Percentiles rank a stretch among this genome's conserved stretches.
Evolutionary conservation across 2,888 invertebrate species (phyloP).

Genomic region (Meteorus cinctellus): DNA sequence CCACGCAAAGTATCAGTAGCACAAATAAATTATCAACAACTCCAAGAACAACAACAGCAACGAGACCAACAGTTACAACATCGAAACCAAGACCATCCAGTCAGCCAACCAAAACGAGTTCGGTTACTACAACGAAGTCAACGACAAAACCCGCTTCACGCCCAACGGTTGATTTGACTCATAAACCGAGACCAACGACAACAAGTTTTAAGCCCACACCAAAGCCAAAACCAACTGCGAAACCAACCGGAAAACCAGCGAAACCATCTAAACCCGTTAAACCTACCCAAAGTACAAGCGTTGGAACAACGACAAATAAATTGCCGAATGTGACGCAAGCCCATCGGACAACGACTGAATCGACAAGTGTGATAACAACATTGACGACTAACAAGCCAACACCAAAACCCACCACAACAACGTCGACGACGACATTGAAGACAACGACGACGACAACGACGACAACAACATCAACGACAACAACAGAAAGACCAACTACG

Average conservation of each 20-base stretch:
- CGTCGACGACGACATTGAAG: conserved; percentile 52
- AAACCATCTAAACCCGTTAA: conserved; percentile 46
- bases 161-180: not conserved
- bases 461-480: conserved; percentile 49
- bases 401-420: conserved; percentile 44
- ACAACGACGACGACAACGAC: conserved; percentile 46
- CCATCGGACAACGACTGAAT: conserved; percentile 23
- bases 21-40: conserved; percentile 41
- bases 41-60: conserved; percentile 41
- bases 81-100: conserved; percentile 51
- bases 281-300: conserved; percentile 34
- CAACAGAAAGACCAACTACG: conserved; percentile 51
- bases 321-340: conserved; percentile 23
- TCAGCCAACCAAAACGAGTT: conserved; percentile 39
- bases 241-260: conserved; percentile 32
- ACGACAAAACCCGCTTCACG: conserved; percentile 48
- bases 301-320: conserved; percentile 25
- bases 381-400: conserved; percentile 42
- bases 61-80: conserved; percentile 47
- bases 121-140: conserved; percentile 54
- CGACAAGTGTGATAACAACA: conserved; percentile 49
- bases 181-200: not conserved
- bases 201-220: conserved; percentile 6
- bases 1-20: conserved; percentile 51
- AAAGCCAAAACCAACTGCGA: conserved; percentile 34